Percentiles rank a stretch among this genome's conserved stretches.
These are phyloP conservation scores for Characodon lateralis DNA, from an alignment of 2,797 vertebrate species.

Conservation along the genomic window DNA sequence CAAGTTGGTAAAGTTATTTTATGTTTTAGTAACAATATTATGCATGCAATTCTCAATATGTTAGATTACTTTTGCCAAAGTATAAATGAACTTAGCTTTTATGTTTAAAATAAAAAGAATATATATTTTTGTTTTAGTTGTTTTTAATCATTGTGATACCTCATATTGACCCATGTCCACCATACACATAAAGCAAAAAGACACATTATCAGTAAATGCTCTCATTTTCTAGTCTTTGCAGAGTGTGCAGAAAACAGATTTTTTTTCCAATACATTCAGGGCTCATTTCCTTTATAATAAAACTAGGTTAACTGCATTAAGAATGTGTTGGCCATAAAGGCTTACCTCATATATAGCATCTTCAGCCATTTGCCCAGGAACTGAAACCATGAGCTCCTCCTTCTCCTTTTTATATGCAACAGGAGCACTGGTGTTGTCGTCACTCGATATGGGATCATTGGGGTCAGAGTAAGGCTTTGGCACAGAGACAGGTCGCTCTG, in stretches of 20 bases:
- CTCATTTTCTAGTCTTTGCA: neutral
- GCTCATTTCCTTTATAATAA: neutral
- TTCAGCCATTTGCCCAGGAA: slow-evolving; percentile 36
- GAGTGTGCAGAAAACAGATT: neutral
- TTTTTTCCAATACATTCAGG: no score
- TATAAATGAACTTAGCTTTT: neutral
- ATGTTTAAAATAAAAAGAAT: neutral
- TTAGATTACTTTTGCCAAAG: neutral
- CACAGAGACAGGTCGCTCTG: slow-evolving; percentile 54
- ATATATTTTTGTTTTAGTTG: neutral
- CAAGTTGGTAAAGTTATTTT: neutral
- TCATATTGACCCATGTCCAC: neutral
- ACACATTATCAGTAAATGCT: neutral
- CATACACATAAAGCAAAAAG: neutral
- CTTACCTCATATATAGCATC: slow-evolving; percentile 48
- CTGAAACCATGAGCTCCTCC: slow-evolving; percentile 42
- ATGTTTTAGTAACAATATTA: neutral
- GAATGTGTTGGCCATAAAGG: neutral
- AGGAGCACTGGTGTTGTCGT: neutral
- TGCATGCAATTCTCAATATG: neutral
- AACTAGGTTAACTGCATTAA: neutral
- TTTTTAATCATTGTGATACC: neutral
- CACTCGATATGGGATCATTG: neutral
- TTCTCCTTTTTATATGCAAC: slow-evolving; percentile 24
- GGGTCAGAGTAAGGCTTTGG: neutral